Evolutionary conservation across 2,797 vertebrate genomes (phyloP).

Genomic region (Thaleichthys pacificus): DNA sequence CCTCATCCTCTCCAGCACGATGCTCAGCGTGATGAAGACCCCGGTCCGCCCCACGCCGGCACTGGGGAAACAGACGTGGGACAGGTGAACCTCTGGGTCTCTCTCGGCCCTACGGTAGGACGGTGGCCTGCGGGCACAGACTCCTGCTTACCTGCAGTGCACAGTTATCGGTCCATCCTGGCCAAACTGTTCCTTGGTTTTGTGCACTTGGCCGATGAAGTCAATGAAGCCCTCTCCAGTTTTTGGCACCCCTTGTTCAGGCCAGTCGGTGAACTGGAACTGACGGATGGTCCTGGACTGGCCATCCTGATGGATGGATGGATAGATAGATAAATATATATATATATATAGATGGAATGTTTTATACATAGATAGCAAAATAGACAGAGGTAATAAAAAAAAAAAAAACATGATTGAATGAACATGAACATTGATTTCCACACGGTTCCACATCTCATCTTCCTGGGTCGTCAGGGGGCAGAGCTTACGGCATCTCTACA

Average conservation of each 20-base stretch:
- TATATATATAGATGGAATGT: neutral
- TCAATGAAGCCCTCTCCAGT: constrained; percentile 96
- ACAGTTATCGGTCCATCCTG: constrained; percentile 97
- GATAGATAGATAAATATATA: neutral
- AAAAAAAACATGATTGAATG: neutral
- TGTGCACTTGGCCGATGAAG: constrained; percentile 98
- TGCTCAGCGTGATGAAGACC: constrained; percentile 95
- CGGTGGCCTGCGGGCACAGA: too few species aligned
- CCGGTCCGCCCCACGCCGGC: constrained; percentile 95
- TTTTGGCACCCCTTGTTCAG: constrained; percentile 97
- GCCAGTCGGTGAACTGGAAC: constrained; percentile 99
- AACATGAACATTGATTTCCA: too few species aligned
- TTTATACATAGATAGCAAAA: neutral
- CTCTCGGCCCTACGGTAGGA: too few species aligned
- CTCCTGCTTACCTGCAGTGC: constrained; percentile 87
- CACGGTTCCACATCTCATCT: too few species aligned
- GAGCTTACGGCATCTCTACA: neutral
- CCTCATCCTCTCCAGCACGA: constrained; percentile 94
- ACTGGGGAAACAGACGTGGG: constrained; percentile 57
- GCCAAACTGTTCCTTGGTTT: constrained; percentile 98
- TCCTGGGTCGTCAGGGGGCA: neutral
- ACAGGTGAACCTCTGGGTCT: neutral
- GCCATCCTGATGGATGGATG: constrained; percentile 80
- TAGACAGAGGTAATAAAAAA: neutral
- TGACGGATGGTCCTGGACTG: constrained; percentile 96